Conservation (phyloP, 2,113 vertebrate species). For the Lepisosteus oculatus region DNA sequence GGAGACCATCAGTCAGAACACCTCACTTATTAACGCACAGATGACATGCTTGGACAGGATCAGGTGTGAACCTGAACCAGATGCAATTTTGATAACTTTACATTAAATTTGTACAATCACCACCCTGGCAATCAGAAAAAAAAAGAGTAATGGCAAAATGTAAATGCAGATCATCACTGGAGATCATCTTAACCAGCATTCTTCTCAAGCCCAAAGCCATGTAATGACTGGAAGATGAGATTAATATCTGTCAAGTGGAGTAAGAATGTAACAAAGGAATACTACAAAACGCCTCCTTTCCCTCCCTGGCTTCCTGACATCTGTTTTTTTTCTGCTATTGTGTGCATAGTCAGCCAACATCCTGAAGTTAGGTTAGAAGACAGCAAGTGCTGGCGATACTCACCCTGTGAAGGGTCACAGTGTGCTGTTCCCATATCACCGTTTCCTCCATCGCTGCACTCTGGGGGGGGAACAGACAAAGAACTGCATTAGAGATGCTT, state of each 20-base stretch:
- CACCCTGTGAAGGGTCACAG: constrained; percentile 98
- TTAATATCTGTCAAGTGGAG: neutral
- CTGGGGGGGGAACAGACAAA: constrained; percentile 57
- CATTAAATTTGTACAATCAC: no score
- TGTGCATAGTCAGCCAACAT: constrained; percentile 66
- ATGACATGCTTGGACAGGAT: no score
- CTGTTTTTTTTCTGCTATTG: constrained; percentile 79
- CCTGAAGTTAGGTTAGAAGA: constrained; percentile 64
- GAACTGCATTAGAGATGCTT: neutral
- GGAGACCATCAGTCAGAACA: no score
- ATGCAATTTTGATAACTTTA: no score
- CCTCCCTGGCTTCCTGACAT: constrained; percentile 83
- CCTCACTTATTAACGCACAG: no score
- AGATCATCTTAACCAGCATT: no score
- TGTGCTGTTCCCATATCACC: constrained; percentile 99
- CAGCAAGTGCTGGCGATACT: constrained; percentile 49
- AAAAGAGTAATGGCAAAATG: no score
- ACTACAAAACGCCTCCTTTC: constrained; percentile 64
- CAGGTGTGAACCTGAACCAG: no score
- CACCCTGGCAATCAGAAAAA: no score
- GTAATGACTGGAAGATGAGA: neutral
- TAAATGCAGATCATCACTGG: no score
- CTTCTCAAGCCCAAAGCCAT: no score
- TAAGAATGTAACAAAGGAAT: constrained; percentile 42
- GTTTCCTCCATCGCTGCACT: constrained; percentile 98